These are phyloP conservation scores for Yponomeuta sedellus DNA, from an alignment of 2,888 invertebrate species.

Conservation along the genomic window DNA sequence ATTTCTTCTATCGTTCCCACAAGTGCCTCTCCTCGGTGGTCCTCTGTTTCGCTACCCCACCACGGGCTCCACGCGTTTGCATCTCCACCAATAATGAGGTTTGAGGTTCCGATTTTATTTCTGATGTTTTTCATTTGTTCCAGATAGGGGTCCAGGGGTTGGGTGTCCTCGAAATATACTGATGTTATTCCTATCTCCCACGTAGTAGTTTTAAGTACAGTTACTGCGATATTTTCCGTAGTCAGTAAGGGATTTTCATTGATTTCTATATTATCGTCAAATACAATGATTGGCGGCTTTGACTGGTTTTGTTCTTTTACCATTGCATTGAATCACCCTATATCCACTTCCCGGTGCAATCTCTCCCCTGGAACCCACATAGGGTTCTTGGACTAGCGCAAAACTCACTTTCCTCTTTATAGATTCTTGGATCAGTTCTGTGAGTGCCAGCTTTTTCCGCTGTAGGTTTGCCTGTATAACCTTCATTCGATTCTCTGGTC, in stretches of 20 bases:
- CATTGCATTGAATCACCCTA: slow-evolving; percentile 16
- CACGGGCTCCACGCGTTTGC: slow-evolving; percentile 24
- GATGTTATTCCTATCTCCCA: slow-evolving; percentile 12
- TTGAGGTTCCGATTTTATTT: not conserved
- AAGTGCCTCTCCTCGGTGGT: no score
- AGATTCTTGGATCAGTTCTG: slow-evolving; percentile 20
- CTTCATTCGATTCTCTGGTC: not conserved
- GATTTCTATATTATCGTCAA: slow-evolving; percentile 2
- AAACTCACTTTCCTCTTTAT: not conserved
- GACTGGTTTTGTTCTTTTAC: not conserved
- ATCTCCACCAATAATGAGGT: slow-evolving; percentile 24
- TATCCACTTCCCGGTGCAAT: not conserved
- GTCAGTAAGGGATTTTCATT: not conserved
- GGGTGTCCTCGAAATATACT: slow-evolving; percentile 16
- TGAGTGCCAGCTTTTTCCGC: slow-evolving; percentile 18
- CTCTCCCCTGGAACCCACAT: slow-evolving; percentile 15
- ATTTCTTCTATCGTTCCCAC: not conserved
- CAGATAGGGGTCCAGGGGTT: slow-evolving; percentile 18
- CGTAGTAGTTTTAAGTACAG: not conserved
- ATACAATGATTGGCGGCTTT: slow-evolving; percentile 21
- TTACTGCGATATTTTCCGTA: slow-evolving; percentile 8
- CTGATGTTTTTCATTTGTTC: not conserved
- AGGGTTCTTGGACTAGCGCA: slow-evolving; percentile 21
- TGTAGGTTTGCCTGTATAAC: slow-evolving; percentile 21
- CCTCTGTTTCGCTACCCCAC: slow-evolving; percentile 23